phyloP scores from a whole-genome alignment of 2,113 vertebrate genomes.

The Athene noctua region DNA sequence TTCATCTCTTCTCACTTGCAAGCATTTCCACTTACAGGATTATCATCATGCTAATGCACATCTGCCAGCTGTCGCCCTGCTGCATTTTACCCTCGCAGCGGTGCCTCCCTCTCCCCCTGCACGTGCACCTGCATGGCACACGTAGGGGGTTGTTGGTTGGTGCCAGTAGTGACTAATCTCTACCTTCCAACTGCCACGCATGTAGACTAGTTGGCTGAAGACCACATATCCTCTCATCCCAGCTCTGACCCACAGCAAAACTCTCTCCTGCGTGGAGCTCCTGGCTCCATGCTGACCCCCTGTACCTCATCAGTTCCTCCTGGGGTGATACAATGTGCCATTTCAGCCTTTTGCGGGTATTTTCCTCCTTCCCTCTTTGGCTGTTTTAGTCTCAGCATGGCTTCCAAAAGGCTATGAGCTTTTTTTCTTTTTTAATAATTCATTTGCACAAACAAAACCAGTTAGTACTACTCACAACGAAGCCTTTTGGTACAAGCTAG shows the following conservation, averaged over 20 bases:
- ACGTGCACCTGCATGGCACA: accelerated
- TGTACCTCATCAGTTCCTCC: accelerated
- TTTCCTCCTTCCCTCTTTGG: background rate
- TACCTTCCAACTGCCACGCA: background rate
- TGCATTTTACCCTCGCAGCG: accelerated
- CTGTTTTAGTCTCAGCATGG: background rate
- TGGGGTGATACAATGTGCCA: accelerated
- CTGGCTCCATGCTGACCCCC: background rate
- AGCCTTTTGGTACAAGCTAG: background rate
- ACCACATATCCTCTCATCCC: background rate
- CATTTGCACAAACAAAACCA: background rate
- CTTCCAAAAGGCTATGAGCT: background rate
- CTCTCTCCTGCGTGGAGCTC: accelerated
- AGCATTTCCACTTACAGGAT: background rate
- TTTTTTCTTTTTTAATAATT: background rate
- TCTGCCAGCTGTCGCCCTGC: background rate
- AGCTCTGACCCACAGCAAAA: background rate
- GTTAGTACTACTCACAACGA: background rate
- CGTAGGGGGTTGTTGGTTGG: background rate
- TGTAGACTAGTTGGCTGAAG: background rate
- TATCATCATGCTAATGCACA: background rate
- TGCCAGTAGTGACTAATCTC: background rate
- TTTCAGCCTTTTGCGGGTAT: background rate
- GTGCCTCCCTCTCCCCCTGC: background rate
- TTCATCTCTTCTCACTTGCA: background rate